Evolutionary conservation across 2,888 invertebrate species (phyloP).

Genomic region (Augochlorella aurata): DNA sequence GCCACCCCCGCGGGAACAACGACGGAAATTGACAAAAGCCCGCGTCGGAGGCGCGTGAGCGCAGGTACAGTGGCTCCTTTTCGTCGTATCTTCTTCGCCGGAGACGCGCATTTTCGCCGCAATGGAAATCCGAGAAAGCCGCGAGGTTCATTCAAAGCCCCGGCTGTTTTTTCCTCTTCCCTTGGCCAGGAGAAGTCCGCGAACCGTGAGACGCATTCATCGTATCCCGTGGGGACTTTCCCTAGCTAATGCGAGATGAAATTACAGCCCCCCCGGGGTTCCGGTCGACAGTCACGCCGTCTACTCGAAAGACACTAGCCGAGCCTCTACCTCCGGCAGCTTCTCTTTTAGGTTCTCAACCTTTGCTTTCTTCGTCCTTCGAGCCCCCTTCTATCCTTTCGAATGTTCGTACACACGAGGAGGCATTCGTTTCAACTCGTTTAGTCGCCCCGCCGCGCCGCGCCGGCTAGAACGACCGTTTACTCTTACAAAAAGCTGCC

Average conservation of each 20-base stretch:
- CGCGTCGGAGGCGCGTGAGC: neutral
- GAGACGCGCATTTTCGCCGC: slow-evolving; percentile 62
- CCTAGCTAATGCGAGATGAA: slow-evolving; percentile 72
- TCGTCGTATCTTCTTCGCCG: slow-evolving; percentile 16
- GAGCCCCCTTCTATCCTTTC: slow-evolving; percentile 20
- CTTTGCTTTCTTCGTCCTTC: slow-evolving; percentile 35
- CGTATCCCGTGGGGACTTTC: slow-evolving; percentile 66
- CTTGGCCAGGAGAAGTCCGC: slow-evolving; percentile 58
- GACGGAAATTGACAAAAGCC: slow-evolving; percentile 67
- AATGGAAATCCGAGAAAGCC: slow-evolving; percentile 67
- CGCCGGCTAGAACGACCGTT: slow-evolving; percentile 52
- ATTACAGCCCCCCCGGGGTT: slow-evolving; percentile 68
- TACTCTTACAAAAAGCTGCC: slow-evolving; percentile 57
- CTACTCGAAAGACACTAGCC: slow-evolving; percentile 63
- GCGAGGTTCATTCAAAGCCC: slow-evolving; percentile 59
- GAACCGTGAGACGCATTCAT: slow-evolving; percentile 69
- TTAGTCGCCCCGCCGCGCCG: slow-evolving; percentile 29
- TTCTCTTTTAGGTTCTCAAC: slow-evolving; percentile 43
- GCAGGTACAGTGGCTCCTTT: slow-evolving; percentile 11
- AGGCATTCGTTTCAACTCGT: slow-evolving; percentile 63
- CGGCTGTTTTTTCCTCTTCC: slow-evolving; percentile 49
- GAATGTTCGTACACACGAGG: slow-evolving; percentile 33
- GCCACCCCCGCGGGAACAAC: slow-evolving; percentile 52
- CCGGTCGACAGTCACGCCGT: slow-evolving; percentile 63
- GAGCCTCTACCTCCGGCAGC: slow-evolving; percentile 31